Conservation (phyloP, 2,113 vertebrate species). For the Tenrec ecaudatus region DNA sequence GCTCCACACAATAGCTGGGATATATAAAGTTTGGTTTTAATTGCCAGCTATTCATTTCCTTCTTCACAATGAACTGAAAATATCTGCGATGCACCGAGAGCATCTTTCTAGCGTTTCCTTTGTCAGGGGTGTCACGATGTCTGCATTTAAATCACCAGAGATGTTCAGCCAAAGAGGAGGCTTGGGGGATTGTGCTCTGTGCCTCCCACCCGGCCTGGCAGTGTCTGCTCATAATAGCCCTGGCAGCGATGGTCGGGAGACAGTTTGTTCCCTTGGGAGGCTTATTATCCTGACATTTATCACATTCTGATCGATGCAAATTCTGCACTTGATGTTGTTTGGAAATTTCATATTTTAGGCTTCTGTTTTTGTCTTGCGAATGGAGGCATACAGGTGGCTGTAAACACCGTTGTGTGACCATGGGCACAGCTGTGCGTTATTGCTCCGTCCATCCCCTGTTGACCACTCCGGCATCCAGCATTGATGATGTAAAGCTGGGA, state of each 20-base stretch:
- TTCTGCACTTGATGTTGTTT: constrained; percentile 54
- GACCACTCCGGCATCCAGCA: neutral
- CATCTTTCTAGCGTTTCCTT: constrained; percentile 65
- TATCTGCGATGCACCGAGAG: constrained; percentile 68
- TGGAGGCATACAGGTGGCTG: neutral
- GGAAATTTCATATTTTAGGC: constrained; percentile 46
- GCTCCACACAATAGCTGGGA: constrained; percentile 48
- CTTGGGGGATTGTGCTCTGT: constrained; percentile 47
- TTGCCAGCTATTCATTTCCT: constrained; percentile 75
- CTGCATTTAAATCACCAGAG: constrained; percentile 75
- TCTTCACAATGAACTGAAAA: constrained; percentile 71
- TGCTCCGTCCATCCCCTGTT: neutral
- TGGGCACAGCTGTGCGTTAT: neutral
- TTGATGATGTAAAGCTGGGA: neutral
- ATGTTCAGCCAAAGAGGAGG: constrained; percentile 76
- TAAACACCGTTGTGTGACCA: neutral
- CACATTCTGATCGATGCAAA: constrained; percentile 72
- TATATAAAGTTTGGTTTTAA: constrained; percentile 73
- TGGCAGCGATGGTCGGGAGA: constrained; percentile 62
- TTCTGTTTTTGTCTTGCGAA: constrained; percentile 66
- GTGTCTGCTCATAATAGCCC: constrained; percentile 60
- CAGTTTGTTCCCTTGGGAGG: constrained; percentile 63
- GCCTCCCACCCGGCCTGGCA: constrained; percentile 69
- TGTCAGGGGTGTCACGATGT: constrained; percentile 73
- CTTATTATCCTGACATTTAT: constrained; percentile 74